phyloP scores from a whole-genome alignment of 1,140 invertebrate species.

The Maniola jurtina region DNA sequence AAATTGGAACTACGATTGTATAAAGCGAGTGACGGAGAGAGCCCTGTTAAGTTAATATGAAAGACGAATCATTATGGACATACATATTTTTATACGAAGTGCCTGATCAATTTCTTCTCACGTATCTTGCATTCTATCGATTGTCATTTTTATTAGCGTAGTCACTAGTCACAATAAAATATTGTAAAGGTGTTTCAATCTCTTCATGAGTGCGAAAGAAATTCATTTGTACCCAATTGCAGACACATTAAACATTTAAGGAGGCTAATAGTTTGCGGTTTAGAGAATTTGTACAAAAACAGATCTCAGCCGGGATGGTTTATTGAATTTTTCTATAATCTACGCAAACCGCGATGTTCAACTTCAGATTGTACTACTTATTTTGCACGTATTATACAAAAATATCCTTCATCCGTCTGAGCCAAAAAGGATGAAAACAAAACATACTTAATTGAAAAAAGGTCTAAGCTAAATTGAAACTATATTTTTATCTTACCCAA shows the following conservation, averaged over 20 bases:
- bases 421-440: not conserved
- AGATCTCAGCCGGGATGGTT: too few relatives aligned
- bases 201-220: not conserved
- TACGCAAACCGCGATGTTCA: too few relatives aligned
- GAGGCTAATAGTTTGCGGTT: too few relatives aligned
- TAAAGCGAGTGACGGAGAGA: too few relatives aligned
- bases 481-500: not conserved
- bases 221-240: not conserved
- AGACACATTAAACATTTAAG: too few relatives aligned
- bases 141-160: not conserved
- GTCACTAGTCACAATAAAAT: not conserved
- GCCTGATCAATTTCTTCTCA: not conserved
- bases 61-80: not conserved
- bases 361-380: too few relatives aligned
- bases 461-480: not conserved
- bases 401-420: too few relatives aligned
- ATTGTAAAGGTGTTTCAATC: not conserved
- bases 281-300: too few relatives aligned
- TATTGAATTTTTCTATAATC: too few relatives aligned
- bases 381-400: too few relatives aligned
- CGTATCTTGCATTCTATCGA: not conserved
- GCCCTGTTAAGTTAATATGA: not conserved
- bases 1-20: too few relatives aligned
- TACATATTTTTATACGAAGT: constrained; percentile 3
- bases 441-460: not conserved